phyloP scores from a whole-genome alignment of 2,113 vertebrate genomes.

The Hippopotamus amphibius region DNA sequence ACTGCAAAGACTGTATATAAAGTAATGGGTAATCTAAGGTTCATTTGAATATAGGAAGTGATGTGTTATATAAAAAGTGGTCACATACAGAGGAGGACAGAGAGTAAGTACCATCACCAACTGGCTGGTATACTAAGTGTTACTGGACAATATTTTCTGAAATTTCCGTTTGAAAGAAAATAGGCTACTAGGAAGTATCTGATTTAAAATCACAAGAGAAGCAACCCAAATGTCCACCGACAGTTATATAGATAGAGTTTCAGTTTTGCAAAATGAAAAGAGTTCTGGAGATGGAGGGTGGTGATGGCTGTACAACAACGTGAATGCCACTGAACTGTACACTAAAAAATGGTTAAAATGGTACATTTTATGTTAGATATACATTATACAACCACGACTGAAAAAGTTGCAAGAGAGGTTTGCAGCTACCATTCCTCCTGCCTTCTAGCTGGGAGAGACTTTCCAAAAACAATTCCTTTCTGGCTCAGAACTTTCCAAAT shows the following conservation, averaged over 20 bases:
- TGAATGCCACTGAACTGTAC: neutral
- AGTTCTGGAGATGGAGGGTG: neutral
- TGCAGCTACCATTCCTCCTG: neutral
- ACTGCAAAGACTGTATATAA: neutral
- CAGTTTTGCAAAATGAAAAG: neutral
- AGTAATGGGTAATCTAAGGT: neutral
- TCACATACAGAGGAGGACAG: neutral
- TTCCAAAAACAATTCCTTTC: neutral
- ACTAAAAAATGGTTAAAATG: neutral
- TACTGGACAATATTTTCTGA: neutral
- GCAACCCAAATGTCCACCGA: neutral
- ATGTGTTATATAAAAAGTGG: neutral
- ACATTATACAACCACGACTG: neutral
- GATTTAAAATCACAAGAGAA: neutral
- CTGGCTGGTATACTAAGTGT: neutral
- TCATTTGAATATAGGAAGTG: neutral
- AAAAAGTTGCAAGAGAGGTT: neutral
- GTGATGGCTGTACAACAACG: rapidly evolving
- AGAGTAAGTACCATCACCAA: neutral
- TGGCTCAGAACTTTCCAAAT: neutral
- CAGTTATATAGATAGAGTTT: neutral
- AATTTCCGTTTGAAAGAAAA: conserved; percentile 15
- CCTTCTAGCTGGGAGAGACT: neutral
- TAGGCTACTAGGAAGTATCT: neutral
- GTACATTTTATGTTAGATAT: neutral